Percentiles rank a stretch among this genome's conserved stretches.
phyloP scores from a whole-genome alignment of 2,888 invertebrate genomes.

The Cantharis nigra region DNA sequence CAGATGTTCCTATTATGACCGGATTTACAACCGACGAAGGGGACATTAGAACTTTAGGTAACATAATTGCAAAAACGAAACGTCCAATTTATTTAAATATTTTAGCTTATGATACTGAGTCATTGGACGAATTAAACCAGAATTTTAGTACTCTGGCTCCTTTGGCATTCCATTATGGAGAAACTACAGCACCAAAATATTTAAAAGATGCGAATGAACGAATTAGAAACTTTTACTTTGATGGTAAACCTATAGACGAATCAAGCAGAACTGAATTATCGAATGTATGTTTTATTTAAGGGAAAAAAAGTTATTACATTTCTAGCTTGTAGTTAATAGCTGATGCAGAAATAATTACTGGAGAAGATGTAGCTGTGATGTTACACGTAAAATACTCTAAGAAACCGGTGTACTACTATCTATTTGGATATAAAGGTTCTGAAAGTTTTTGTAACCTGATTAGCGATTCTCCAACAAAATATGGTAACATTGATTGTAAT shows the following conservation, averaged over 20 bases:
- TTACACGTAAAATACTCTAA: slow-evolving; percentile 59
- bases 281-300: slow-evolving; percentile 48
- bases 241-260: slow-evolving; percentile 48
- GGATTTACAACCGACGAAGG: slow-evolving; percentile 78
- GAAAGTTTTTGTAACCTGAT: slow-evolving; percentile 66
- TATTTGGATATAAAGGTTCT: slow-evolving; percentile 68
- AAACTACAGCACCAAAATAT: slow-evolving; percentile 45
- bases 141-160: slow-evolving; percentile 55
- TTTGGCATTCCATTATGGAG: slow-evolving; percentile 54
- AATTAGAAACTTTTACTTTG: slow-evolving; percentile 57
- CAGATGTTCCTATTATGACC: slow-evolving; percentile 70
- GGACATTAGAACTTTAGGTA: slow-evolving; percentile 62
- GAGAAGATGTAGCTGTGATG: slow-evolving; percentile 66
- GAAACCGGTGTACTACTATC: slow-evolving; percentile 68
- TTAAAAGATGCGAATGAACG: slow-evolving; percentile 41
- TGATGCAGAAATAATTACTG: slow-evolving; percentile 73
- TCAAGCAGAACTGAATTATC: slow-evolving; percentile 49
- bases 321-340: slow-evolving; percentile 66
- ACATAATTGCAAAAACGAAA: not conserved
- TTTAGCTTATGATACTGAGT: slow-evolving; percentile 36
- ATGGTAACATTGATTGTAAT: not conserved
- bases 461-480: not conserved
- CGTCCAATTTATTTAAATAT: not conserved
- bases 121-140: slow-evolving; percentile 50
- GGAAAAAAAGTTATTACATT: not conserved